Base-by-base conservation (phyloP, 2,888 invertebrate species). In the Eupeodes latifasciatus region DNA sequence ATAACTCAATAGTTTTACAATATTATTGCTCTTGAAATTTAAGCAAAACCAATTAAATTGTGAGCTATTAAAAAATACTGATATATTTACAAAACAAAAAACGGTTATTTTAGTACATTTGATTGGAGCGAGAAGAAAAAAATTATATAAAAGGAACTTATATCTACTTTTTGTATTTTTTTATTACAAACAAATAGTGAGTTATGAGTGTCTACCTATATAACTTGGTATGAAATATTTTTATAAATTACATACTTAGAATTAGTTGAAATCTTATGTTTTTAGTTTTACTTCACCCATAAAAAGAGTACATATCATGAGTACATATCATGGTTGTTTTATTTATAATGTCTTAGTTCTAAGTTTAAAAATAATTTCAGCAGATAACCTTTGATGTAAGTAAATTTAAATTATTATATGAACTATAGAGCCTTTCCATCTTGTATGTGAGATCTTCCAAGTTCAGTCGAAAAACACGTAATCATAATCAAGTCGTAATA, bases 211-310 rank as follows among this genome's bases (percentile, higher is more conserved):
- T n/a, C 5, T 61, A 61, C 7, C n/a, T 61, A 61, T 14, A 34
- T 61, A 40, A 40, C 67, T 77, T 69, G 51, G 66, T 62, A 69
- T 67, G 36, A 57, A 64, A 69, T 77, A 57, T 16, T 36, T 75
- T 82, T 82, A 75, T 79, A 86, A 82, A 64, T 40, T 86, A 64
- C 78, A 64, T 86, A 51, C 78, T 86, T 86, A 82, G 74, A 69
- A 57, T 16, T 71, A 79, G 34, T 71, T 49, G 55, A 76, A 71
- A 64, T 74, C 44, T 57, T 82, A 86, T 79, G 14, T 64, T 44
- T 64, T 66, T 6, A 27, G 27, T 57, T 27, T 34, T 34, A 51
- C 34, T 51, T 51, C 66, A 67, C 14, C 9, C 36, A 61, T 51
- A 67, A 34, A 34, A 51, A 16, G 34, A 9, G 44, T 36, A n/a